A percentile compares a stretch with the other conserved stretches of the same genome.
phyloP scores from a whole-genome alignment of 2,113 vertebrate species.

The Nannospalax galili region DNA sequence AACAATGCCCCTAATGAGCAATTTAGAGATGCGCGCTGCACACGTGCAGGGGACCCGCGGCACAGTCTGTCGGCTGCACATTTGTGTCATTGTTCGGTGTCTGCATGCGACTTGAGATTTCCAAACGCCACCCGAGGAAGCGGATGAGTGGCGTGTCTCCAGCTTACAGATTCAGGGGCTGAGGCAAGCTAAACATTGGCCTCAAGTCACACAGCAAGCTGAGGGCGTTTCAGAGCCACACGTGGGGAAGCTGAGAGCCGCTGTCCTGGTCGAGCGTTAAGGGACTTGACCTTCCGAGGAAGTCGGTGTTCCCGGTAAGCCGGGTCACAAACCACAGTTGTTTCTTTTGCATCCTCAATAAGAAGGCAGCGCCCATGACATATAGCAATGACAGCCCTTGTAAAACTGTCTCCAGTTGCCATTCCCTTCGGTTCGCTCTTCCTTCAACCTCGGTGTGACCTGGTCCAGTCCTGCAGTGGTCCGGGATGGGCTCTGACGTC shows the following conservation, averaged over 20 bases:
- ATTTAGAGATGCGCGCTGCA: constrained; percentile 48
- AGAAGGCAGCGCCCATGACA: not conserved
- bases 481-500: not conserved
- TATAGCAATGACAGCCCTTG: too few species aligned
- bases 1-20: constrained; percentile 76
- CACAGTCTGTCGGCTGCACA: constrained; percentile 46
- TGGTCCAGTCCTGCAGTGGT: not conserved
- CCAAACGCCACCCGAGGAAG: constrained; percentile 56
- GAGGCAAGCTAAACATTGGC: constrained; percentile 23
- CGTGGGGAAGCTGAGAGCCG: not conserved
- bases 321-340: not conserved
- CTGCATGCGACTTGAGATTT: constrained; percentile 69
- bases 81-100: constrained; percentile 71
- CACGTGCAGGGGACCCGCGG: constrained; percentile 38
- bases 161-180: constrained; percentile 7
- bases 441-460: not conserved
- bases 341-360: not conserved
- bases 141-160: constrained; percentile 27
- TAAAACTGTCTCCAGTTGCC: not conserved
- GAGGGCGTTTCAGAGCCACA: not conserved
- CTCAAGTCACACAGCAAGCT: constrained; percentile 48
- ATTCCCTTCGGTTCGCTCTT: not conserved
- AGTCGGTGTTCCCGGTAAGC: not conserved
- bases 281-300: not conserved
- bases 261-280: not conserved